Evolutionary conservation across 2,888 invertebrate genomes (phyloP), one percentile per base, ranked within the genome.

Genomic region (Chrysolina americana): DNA sequence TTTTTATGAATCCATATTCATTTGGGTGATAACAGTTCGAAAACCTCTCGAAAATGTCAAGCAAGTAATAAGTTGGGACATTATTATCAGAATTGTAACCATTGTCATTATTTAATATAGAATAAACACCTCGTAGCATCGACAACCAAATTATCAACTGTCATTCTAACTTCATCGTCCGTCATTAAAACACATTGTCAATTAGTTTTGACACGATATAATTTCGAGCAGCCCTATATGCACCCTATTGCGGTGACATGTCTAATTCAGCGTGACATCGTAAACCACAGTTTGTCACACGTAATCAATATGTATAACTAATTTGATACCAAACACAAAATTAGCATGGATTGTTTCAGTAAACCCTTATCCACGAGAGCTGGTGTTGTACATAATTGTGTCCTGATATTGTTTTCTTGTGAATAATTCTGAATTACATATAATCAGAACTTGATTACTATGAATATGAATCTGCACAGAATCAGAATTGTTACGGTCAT

Each of bases 271-370:
- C 59, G 15, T n/a, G 59, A 59, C 59, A 28, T 59, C 28, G 59
- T 59, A 59, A 59, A 36, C 59, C 59, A 28, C 59, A 59, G 59
- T 59, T 59, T 59, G 59, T 59, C 59, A 59, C 28, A n/a, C 59
- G 59, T 59, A 28, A 59, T 59, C 59, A 59, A 59, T 59, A 59
- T 59, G 59, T 59, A 59, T 59, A 59, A 28, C 59, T 59, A 36
- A 59, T 59, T 59, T 59, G 28, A 59, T 59, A 36, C 36, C 9
- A 59, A 59, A 15, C 59, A 28, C 59, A 9, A 36, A 59, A 59
- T 36, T 59, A 59, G 36, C 36, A 59, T 10, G 59, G 59, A 59
- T 59, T 59, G 59, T 36, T 23, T 36, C n/a, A 2, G 28, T 28
- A n/a, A 59, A 36, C 36, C 59, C 28, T 59, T 59, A 53, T 53